A percentile compares a stretch with the other conserved stretches of the same genome.
These are phyloP conservation scores for Muricea muricata DNA, from an alignment of 92 coral and sea anemone genomes.

Conservation along the genomic window DNA sequence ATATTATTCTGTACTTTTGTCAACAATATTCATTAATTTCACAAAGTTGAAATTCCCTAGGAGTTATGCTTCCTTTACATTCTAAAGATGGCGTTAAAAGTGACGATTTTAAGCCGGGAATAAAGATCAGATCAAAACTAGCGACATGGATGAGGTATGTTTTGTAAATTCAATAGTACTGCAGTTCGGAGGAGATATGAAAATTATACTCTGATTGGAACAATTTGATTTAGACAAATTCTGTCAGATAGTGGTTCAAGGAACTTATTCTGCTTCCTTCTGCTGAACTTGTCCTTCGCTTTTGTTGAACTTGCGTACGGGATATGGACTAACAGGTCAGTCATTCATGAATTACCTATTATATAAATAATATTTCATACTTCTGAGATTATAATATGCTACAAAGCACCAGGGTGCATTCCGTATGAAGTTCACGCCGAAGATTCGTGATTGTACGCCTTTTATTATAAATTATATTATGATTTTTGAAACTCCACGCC, in stretches of 20 bases:
- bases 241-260: conserved; percentile 82
- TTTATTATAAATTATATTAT: too few relatives aligned
- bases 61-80: conserved; percentile 89
- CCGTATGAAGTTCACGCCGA: too few relatives aligned
- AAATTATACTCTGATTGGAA: conserved; percentile 5
- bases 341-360: not conserved
- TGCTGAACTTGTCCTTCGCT: conserved; percentile 89
- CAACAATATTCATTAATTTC: not conserved
- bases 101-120: conserved; percentile 89
- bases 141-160: conserved; percentile 87
- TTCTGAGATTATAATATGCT: too few relatives aligned
- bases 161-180: not conserved
- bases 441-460: too few relatives aligned
- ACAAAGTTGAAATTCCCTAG: not conserved
- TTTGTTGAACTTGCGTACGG: conserved; percentile 93
- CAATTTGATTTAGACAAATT: conserved; percentile 69
- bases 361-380: too few relatives aligned
- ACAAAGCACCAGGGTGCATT: too few relatives aligned
- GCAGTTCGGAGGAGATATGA: not conserved
- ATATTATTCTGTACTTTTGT: not conserved
- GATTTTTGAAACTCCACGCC: too few relatives aligned
- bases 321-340: conserved; percentile 98
- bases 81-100: conserved; percentile 92
- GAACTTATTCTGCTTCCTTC: conserved; percentile 86
- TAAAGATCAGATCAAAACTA: conserved; percentile 72